Evolutionary conservation across 2,888 invertebrate species (phyloP).

Genomic region (Hemithea aestivaria): DNA sequence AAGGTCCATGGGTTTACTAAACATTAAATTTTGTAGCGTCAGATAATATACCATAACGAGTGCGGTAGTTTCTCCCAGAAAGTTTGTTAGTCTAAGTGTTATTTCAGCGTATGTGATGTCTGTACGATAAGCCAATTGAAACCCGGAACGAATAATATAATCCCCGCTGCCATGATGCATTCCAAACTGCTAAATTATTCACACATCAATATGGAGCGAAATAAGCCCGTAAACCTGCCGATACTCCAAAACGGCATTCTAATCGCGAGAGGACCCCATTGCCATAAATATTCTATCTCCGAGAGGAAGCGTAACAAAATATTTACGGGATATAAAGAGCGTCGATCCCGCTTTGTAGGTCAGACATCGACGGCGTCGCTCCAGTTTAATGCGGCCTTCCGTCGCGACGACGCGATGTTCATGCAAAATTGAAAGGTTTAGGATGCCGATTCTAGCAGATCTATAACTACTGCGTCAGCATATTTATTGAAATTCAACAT

Average conservation of each 20-base stretch:
- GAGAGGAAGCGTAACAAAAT: conserved; percentile 49
- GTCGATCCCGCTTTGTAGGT: conserved; percentile 58
- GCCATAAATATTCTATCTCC: conserved; percentile 66
- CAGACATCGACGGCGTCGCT: conserved; percentile 46
- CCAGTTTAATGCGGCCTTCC: conserved; percentile 46
- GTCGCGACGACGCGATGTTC: conserved; percentile 43
- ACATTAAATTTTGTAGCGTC: too few relatives aligned
- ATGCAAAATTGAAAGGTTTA: conserved; percentile 5
- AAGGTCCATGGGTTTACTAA: too few relatives aligned
- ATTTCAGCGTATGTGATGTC: too few relatives aligned
- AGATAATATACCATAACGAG: too few relatives aligned
- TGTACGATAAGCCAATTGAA: conserved; percentile 7
- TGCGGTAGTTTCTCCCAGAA: too few relatives aligned
- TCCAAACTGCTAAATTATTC: conserved; percentile 57
- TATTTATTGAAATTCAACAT: too few relatives aligned
- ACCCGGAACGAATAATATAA: conserved; percentile 25
- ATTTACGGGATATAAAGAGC: conserved; percentile 49
- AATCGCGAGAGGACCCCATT: conserved; percentile 56
- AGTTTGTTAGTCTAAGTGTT: too few relatives aligned
- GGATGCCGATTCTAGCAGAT: too few relatives aligned
- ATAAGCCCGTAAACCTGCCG: conserved; percentile 53
- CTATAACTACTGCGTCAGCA: too few relatives aligned
- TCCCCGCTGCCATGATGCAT: conserved; percentile 43
- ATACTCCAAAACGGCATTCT: conserved; percentile 58
- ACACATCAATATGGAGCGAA: conserved; percentile 54